phyloP scores from a whole-genome alignment of 2,797 vertebrate species.

The Leuciscus waleckii region DNA sequence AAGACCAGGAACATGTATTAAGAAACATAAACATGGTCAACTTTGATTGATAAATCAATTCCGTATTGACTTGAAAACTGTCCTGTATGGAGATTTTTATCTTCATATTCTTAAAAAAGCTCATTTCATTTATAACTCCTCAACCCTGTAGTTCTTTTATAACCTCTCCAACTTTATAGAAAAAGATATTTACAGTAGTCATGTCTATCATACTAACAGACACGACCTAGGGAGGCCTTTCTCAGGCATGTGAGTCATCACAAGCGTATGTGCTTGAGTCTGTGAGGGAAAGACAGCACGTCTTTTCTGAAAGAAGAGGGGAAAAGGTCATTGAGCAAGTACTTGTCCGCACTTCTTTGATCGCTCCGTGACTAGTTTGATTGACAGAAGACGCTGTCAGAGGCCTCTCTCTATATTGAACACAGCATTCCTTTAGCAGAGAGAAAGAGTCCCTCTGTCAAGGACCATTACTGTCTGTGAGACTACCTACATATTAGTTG shows the following conservation, averaged over 20 bases:
- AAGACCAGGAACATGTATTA: neutral
- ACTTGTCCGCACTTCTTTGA: slow-evolving; percentile 35
- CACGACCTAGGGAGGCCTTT: slow-evolving; percentile 65
- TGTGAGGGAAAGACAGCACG: slow-evolving; percentile 42
- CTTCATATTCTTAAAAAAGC: slow-evolving; percentile 67
- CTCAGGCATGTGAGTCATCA: slow-evolving; percentile 66
- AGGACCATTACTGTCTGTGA: slow-evolving; percentile 23
- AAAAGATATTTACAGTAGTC: slow-evolving; percentile 72
- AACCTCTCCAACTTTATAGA: slow-evolving; percentile 68
- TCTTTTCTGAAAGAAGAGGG: slow-evolving; percentile 29
- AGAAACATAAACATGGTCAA: neutral
- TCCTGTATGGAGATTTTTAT: slow-evolving; percentile 51
- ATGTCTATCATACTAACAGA: slow-evolving; percentile 70
- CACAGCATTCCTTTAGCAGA: slow-evolving; percentile 39
- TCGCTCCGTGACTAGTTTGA: slow-evolving; percentile 46
- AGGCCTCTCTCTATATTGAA: slow-evolving; percentile 41
- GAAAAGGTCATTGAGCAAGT: slow-evolving; percentile 13
- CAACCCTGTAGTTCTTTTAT: slow-evolving; percentile 68
- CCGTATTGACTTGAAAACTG: neutral
- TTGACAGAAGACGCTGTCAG: slow-evolving; percentile 45
- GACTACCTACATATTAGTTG: slow-evolving; percentile 19
- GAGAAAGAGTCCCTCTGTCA: slow-evolving; percentile 40
- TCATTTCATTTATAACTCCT: slow-evolving; percentile 72
- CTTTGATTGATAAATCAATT: neutral
- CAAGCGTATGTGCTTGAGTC: slow-evolving; percentile 13